Percentiles rank a stretch among this genome's conserved stretches.
phyloP scores from a whole-genome alignment of 2,888 invertebrate species.

The Pristionchus maxplancki region DNA sequence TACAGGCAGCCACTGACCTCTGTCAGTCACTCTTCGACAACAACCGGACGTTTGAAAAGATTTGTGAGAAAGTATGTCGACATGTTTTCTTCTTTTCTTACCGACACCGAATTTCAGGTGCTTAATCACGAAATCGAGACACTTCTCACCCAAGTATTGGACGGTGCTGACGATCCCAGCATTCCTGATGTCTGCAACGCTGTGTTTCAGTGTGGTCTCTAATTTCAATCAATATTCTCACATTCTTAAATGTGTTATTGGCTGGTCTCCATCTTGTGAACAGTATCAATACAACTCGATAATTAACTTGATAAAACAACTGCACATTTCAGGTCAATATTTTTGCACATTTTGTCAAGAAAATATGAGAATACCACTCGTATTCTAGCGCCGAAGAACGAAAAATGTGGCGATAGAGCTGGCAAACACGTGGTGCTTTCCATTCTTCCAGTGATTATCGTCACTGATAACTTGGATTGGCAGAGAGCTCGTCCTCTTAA shows the following conservation, averaged over 20 bases:
- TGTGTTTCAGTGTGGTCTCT: background rate
- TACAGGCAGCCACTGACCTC: background rate
- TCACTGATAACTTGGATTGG: background rate
- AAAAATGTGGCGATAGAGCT: background rate
- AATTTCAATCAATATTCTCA: background rate
- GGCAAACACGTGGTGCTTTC: slow-evolving; percentile 4
- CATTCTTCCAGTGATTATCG: background rate
- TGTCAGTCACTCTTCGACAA: background rate
- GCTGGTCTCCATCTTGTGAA: background rate
- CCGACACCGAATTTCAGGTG: background rate
- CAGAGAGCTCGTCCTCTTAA: background rate
- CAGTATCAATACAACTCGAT: no score
- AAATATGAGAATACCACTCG: no score
- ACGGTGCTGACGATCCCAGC: background rate
- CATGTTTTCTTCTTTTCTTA: background rate
- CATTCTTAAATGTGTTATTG: background rate
- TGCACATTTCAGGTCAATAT: no score
- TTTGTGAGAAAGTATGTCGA: background rate
- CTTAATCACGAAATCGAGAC: background rate
- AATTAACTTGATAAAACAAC: no score
- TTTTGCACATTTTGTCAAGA: background rate
- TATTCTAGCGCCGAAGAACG: background rate
- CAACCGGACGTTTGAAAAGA: background rate
- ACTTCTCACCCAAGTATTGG: background rate
- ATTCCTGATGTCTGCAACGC: background rate